phyloP scores from a whole-genome alignment of 1,140 invertebrate genomes.

The Ips typographus region DNA sequence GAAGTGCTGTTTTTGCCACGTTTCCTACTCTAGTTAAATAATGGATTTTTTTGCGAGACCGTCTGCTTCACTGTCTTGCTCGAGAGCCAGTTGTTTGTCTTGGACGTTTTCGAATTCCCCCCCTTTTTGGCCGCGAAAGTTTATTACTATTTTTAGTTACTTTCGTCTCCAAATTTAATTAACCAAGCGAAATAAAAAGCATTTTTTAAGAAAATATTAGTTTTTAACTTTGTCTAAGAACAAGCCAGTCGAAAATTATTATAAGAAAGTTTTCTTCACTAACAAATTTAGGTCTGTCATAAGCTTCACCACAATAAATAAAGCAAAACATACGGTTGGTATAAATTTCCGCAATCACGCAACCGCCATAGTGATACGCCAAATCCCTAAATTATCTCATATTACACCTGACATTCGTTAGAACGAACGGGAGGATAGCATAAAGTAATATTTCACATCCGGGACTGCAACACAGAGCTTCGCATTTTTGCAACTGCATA shows the following conservation, averaged over 20 bases:
- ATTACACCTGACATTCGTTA: conserved; percentile 6
- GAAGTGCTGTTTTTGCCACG: conserved; percentile 12
- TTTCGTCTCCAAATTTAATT: neutral
- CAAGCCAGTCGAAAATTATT: neutral
- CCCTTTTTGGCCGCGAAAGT: neutral
- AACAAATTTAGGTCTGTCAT: neutral
- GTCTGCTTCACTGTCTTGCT: conserved; percentile 3
- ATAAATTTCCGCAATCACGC: too few relatives aligned
- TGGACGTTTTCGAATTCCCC: conserved; percentile 3
- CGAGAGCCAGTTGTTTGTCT: conserved; percentile 10
- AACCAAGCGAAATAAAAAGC: neutral
- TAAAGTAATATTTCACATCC: conserved; percentile 13
- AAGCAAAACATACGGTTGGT: neutral
- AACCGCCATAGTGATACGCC: too few relatives aligned
- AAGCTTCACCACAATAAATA: conserved; percentile 1
- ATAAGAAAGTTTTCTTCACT: neutral
- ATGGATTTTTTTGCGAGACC: conserved; percentile 15
- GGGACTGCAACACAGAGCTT: conserved; percentile 4
- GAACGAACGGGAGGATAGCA: neutral
- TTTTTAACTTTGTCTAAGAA: neutral
- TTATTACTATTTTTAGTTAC: neutral
- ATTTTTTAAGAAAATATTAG: too few relatives aligned
- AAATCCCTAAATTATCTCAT: neutral
- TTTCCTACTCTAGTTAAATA: conserved; percentile 17
- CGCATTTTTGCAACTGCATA: conserved; percentile 25